Evolutionary conservation across 2,888 invertebrate genomes (phyloP), one percentile per base, ranked within the genome.

Genomic region (Calameuta pallipes): DNA sequence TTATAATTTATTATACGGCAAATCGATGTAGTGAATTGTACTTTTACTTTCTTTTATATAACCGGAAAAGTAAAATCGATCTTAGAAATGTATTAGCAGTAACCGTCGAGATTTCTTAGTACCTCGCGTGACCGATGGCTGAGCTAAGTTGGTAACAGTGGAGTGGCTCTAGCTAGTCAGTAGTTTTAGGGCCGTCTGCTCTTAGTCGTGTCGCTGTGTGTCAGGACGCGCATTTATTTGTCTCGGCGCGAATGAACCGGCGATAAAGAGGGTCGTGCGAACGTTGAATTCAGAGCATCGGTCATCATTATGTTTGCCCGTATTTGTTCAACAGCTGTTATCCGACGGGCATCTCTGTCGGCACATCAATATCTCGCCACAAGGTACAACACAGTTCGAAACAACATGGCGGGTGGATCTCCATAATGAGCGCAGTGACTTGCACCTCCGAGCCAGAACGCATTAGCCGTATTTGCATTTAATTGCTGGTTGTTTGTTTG

Each of bases 401-500:
- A 89, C 88, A 88, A 87, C 85, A 89, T 88, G 89, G 88, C 88
- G 85, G 85, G 84, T 83, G 86, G 85, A 88, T 89, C 89, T 88
- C 87, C 88, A 88, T 89, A 90, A 90, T 87, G 89, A 89, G 88
- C 88, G 81, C 80, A 85, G 85, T 90, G 90, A 90, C 90, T 90
- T 89, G 90, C 90, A 89, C 86, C 86, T 89, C 84, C 83, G 85
- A 84, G 86, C 85, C 88, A 87, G 88, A 89, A 90, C 89, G 89
- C 90, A 90, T 90, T 90, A 90, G 90, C 89, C 87, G 85, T 90
- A 90, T 90, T 90, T 90, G 90, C 90, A 90, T 90, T 89, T 90
- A 90, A 90, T 90, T 90, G 90, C 87, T 89, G 89, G 90, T 90
- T 90, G 90, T 90, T 90, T 90, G 90, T 90, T 90, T 89, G 90